Conservation (phyloP, 2,888 invertebrate genomes). For the Ophioninae sp. region DNA sequence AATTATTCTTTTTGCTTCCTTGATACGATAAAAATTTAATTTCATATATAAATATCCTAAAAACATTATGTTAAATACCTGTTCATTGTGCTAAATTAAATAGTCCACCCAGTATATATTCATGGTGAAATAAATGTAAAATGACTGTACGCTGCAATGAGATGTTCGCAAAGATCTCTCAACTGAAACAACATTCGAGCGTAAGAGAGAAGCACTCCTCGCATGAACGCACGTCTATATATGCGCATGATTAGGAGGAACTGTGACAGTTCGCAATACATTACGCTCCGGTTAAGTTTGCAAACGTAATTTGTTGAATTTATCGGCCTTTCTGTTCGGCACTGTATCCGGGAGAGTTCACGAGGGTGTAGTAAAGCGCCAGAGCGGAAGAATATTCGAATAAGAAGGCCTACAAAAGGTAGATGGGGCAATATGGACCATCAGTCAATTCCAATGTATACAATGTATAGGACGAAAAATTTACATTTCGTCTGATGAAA, state of each 20-base stretch:
- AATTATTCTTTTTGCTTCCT: no score
- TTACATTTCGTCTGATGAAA: no score
- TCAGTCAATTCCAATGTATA: slow-evolving; percentile 14
- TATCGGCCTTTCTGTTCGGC: slow-evolving; percentile 39
- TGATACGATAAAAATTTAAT: no score
- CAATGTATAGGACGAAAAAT: background rate
- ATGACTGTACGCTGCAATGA: slow-evolving; percentile 15
- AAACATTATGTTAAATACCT: no score
- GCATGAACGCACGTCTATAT: background rate
- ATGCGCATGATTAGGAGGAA: slow-evolving; percentile 9
- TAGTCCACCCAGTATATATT: background rate
- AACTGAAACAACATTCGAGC: slow-evolving; percentile 53
- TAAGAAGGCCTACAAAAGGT: background rate
- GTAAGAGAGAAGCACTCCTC: slow-evolving; percentile 24
- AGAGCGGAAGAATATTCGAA: slow-evolving; percentile 42
- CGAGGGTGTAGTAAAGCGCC: slow-evolving; percentile 41
- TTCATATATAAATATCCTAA: no score
- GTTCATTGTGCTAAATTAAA: no score
- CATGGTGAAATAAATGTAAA: background rate
- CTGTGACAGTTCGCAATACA: slow-evolving; percentile 44
- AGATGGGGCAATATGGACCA: slow-evolving; percentile 27
- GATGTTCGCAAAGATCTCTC: slow-evolving; percentile 36
- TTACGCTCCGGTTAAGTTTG: slow-evolving; percentile 47
- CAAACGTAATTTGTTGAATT: slow-evolving; percentile 58
- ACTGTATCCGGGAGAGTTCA: slow-evolving; percentile 33